A percentile compares a stretch with the other conserved stretches of the same genome.
Conservation (phyloP, 2,888 invertebrate genomes). For the Ecliptopera silaceata region DNA sequence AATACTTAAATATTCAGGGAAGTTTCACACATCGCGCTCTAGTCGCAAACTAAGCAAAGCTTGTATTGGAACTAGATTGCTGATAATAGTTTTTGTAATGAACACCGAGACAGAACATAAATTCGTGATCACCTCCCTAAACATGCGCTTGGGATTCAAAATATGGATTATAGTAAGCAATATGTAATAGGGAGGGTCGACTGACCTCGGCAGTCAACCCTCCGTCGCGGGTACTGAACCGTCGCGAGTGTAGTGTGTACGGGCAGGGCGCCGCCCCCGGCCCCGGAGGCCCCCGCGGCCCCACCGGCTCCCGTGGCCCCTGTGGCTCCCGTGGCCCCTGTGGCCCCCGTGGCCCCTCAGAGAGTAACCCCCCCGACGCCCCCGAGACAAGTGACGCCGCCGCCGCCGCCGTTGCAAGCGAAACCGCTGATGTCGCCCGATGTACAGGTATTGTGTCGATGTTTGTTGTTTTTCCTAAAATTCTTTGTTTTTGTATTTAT, state of each 20-base stretch:
- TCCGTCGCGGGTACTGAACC: slow-evolving; percentile 59
- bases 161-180: slow-evolving; percentile 13
- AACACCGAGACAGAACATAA: too few relatives aligned
- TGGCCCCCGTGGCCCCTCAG: slow-evolving; percentile 19
- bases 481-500: too few relatives aligned
- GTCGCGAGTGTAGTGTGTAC: slow-evolving; percentile 67
- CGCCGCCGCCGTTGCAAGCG: slow-evolving; percentile 31
- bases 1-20: too few relatives aligned
- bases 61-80: too few relatives aligned
- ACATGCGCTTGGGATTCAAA: too few relatives aligned
- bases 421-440: slow-evolving; percentile 34
- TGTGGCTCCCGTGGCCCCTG: slow-evolving; percentile 24
- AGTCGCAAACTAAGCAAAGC: too few relatives aligned
- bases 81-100: too few relatives aligned
- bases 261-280: slow-evolving; percentile 59
- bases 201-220: slow-evolving; percentile 60
- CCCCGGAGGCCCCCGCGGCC: slow-evolving; percentile 37
- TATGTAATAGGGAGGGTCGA: slow-evolving; percentile 50
- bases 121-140: too few relatives aligned
- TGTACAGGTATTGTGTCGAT: slow-evolving; percentile 32
- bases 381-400: too few relatives aligned
- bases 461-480: too few relatives aligned
- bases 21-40: too few relatives aligned
- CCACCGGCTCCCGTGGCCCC: slow-evolving; percentile 67
- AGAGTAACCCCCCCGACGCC: slow-evolving; percentile 18